These are phyloP conservation scores for Clepsis dumicolana DNA, from an alignment of 2,888 invertebrate species.

Conservation along the genomic window DNA sequence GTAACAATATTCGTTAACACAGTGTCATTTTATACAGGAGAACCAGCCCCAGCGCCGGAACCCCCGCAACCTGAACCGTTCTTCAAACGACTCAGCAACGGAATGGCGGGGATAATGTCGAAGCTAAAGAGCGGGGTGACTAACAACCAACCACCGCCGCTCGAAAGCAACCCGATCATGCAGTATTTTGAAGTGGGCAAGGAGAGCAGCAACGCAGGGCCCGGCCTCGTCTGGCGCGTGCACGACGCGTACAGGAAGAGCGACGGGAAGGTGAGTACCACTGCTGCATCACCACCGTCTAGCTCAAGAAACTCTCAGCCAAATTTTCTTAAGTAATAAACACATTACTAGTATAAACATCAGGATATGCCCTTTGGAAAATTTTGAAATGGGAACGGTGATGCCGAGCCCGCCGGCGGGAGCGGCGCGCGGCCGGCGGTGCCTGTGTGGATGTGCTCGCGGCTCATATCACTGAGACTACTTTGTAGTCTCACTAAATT, in stretches of 20 bases:
- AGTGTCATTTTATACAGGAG: conserved; percentile 46
- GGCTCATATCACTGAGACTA: too few species aligned
- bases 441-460: too few species aligned
- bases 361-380: too few species aligned
- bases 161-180: conserved; percentile 93
- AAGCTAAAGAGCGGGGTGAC: conserved; percentile 60
- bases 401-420: too few species aligned
- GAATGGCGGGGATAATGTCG: conserved; percentile 68
- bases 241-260: conserved; percentile 95
- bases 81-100: conserved; percentile 50
- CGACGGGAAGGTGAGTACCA: conserved; percentile 93
- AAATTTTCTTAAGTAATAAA: too few species aligned
- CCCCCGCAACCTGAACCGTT: conserved; percentile 49
- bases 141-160: conserved; percentile 54
- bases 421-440: too few species aligned
- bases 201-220: conserved; percentile 92
- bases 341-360: too few species aligned
- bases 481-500: too few species aligned
- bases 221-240: conserved; percentile 96
- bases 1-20: neutral
- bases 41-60: conserved; percentile 49
- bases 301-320: too few species aligned
- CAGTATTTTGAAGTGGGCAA: conserved; percentile 95
- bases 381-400: too few species aligned
- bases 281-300: too few species aligned